A percentile compares a stretch with the other conserved stretches of the same genome.
Evolutionary conservation across 2,113 vertebrate genomes (phyloP).

Genomic region (Gnathonemus echidnorhynchus): DNA sequence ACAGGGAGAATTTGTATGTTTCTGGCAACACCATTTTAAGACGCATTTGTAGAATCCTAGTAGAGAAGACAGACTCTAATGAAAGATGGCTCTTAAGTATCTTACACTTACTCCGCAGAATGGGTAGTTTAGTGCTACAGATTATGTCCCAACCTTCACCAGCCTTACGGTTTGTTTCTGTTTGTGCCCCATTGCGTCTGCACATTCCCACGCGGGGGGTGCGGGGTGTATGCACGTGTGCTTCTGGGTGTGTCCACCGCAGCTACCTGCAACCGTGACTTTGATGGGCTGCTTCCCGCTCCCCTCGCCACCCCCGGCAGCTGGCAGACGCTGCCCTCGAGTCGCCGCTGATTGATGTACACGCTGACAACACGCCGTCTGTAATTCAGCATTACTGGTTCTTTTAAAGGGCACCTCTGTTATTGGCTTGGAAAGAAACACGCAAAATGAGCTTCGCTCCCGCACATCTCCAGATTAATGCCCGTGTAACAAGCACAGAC

Average conservation of each 20-base stretch:
- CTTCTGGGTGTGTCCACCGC: not conserved
- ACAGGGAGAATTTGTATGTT: not conserved
- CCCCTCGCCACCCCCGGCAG: not conserved
- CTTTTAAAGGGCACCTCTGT: slow-evolving; percentile 5
- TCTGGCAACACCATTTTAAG: not conserved
- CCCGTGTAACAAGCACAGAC: no score
- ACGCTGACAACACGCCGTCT: slow-evolving; percentile 6
- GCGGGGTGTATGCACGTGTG: not conserved
- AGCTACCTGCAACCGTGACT: not conserved
- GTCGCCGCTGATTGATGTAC: not conserved
- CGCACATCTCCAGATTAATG: not conserved
- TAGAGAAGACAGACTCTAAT: not conserved
- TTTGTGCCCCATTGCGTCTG: not conserved
- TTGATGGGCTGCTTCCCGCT: not conserved
- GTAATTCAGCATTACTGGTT: slow-evolving; percentile 6
- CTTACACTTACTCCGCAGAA: not conserved
- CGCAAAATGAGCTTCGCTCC: not conserved
- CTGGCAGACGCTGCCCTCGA: not conserved
- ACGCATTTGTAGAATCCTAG: not conserved
- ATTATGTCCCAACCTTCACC: not conserved
- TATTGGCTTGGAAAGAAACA: not conserved
- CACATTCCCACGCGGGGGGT: not conserved
- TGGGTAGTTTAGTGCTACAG: not conserved
- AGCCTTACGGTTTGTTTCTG: not conserved
- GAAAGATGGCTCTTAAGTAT: not conserved